Conservation (phyloP, 30 jellyfish, hydroid and myxozoan genomes). For the Rhopilema esculentum region DNA sequence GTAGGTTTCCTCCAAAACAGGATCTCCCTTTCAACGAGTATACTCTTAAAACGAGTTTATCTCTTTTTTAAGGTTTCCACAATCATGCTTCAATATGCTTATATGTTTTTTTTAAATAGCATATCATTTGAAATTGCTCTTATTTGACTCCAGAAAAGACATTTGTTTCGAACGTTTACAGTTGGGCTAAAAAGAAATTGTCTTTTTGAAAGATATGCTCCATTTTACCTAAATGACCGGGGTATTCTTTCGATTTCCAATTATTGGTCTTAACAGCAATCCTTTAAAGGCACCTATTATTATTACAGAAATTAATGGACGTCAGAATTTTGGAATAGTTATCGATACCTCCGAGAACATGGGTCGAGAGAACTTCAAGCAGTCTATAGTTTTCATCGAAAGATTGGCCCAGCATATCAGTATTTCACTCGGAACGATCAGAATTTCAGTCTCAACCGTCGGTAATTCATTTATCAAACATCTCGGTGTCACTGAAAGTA, state of each 20-base stretch:
- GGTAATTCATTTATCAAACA: background rate
- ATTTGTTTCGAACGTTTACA: too few species aligned
- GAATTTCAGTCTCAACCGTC: conserved; percentile 57
- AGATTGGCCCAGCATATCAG: conserved; percentile 52
- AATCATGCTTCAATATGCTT: too few species aligned
- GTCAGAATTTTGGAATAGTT: conserved; percentile 41
- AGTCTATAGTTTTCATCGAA: conserved; percentile 24
- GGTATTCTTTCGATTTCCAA: too few species aligned
- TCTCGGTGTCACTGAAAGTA: conserved; percentile 27
- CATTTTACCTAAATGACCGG: too few species aligned
- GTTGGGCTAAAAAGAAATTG: too few species aligned
- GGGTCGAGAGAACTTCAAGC: conserved; percentile 22
- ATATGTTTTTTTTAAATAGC: too few species aligned
- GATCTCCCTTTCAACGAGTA: background rate
- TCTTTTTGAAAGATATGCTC: too few species aligned
- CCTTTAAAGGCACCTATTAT: background rate
- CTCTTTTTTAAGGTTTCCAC: too few species aligned
- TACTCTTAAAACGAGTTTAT: too few species aligned
- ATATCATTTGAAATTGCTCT: too few species aligned
- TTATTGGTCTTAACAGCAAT: background rate
- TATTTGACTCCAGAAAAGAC: too few species aligned
- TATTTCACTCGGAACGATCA: conserved; percentile 81
- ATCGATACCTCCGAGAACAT: conserved; percentile 63
- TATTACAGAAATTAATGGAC: background rate
- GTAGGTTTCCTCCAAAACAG: background rate